These are phyloP conservation scores for Channa argus DNA, from an alignment of 2,113 vertebrate genomes.

Conservation along the genomic window DNA sequence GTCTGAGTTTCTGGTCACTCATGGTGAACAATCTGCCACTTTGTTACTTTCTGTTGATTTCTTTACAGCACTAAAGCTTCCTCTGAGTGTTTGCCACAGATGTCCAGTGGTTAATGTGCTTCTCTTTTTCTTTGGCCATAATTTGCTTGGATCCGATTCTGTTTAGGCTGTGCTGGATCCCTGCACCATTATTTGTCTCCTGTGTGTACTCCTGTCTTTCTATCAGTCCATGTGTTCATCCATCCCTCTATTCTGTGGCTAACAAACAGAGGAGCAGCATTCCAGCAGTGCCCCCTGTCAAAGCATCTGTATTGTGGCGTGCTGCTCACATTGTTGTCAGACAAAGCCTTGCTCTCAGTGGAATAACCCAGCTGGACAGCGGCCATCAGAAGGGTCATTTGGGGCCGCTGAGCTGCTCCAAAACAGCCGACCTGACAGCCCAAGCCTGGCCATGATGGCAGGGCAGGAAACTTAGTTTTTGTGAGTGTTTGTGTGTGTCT, in stretches of 20 bases:
- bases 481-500: conserved; percentile 19
- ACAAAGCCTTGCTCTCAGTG: conserved; percentile 69
- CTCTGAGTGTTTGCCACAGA: background rate
- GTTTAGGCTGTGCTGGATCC: background rate
- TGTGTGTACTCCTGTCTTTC: background rate
- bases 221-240: conserved; percentile 11
- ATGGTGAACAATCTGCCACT: background rate
- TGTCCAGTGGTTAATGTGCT: background rate
- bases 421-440: conserved; percentile 56
- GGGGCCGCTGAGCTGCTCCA: conserved; percentile 38
- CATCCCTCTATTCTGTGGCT: conserved; percentile 23
- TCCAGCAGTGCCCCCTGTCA: conserved; percentile 67
- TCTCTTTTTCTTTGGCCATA: background rate
- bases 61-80: background rate
- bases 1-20: background rate
- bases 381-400: conserved; percentile 56
- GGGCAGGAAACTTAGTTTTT: conserved; percentile 47
- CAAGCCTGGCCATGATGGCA: conserved; percentile 20
- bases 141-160: conserved; percentile 2
- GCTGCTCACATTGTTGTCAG: conserved; percentile 63
- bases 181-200: conserved; percentile 6
- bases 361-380: conserved; percentile 68
- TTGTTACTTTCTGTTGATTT: background rate
- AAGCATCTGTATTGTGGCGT: conserved; percentile 68
- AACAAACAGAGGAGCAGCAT: conserved; percentile 63